Evolutionary conservation across 2,888 invertebrate species (phyloP), one percentile per base, ranked within the genome.

Genomic region (Minunthozetes semirufus): DNA sequence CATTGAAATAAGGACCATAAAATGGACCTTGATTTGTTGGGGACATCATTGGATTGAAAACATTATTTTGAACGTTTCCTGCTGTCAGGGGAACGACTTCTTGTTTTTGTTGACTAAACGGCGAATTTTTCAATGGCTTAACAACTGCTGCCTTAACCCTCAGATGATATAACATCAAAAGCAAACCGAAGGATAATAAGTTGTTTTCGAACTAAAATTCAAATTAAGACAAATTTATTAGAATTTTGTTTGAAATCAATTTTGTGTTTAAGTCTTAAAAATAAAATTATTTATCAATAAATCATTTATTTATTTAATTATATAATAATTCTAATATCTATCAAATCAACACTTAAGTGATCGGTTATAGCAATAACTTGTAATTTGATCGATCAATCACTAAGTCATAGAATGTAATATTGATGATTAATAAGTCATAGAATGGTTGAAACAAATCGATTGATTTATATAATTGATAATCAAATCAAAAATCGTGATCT

Each of bases 61-160:
- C 38, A 15, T 38, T 8, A n/a, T 68, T 22, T 13, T 11, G 68
- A 22, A 13, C 22, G 22, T 42, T 68, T 22, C 42, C 38, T 4
- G 38, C 42, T 42, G 38, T 13, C 6, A 19, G 19, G 6, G 68
- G 68, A 42, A 38, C 22, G 5, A 33, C 13, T 22, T 42, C 42
- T 38, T 38, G 66, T n/a, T 33, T 66, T 38, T 33, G 42, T 38
- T 22, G 68, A 22, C 15, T 19, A 17, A 13, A 46, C 1, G 11
- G 2, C 33, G 42, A 68, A 19, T 68, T 42, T 5, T 42, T 68
- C 17, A 42, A 46, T 42, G 68, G 63, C 38, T 29, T 29, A 63
- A 63, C 25, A 63, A 68, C 22, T 6, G 68, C 68, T 22, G 68
- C 22, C n/a, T 46, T 42, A 29, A 68, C 68, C 68, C 42, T 68